Percentiles rank a stretch among this genome's conserved stretches.
Conservation (phyloP, 2,797 vertebrate genomes). For the Aplochiton taeniatus region DNA sequence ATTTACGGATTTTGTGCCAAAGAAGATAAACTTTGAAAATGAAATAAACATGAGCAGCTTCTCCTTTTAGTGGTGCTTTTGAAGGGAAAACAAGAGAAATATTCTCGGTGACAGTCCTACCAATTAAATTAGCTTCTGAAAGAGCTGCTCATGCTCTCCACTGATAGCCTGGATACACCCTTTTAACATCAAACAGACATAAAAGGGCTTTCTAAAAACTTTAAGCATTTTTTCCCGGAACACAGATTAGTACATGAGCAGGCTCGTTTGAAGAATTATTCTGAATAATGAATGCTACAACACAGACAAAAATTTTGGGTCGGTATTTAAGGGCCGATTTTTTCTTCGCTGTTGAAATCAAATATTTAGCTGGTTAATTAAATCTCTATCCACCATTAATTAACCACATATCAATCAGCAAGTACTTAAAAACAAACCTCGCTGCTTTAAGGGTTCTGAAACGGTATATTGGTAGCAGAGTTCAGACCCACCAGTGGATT, state of each 20-base stretch:
- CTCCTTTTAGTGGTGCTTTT: constrained; percentile 28
- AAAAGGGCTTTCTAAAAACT: constrained; percentile 58
- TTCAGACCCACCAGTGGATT: too few relatives aligned
- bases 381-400: too few relatives aligned
- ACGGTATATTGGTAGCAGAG: too few relatives aligned
- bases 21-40: constrained; percentile 47
- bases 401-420: too few relatives aligned
- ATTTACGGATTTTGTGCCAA: constrained; percentile 60
- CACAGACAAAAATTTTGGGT: too few relatives aligned
- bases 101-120: constrained; percentile 46
- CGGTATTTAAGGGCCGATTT: too few relatives aligned
- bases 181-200: constrained; percentile 48
- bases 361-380: too few relatives aligned
- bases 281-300: constrained; percentile 56
- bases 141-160: constrained; percentile 32
- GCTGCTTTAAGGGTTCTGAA: too few relatives aligned
- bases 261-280: constrained; percentile 44
- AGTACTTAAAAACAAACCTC: too few relatives aligned
- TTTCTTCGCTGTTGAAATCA: too few relatives aligned
- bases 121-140: constrained; percentile 61
- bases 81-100: constrained; percentile 47
- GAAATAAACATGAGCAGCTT: constrained; percentile 47
- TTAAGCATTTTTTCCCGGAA: constrained; percentile 50
- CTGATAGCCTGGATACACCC: constrained; percentile 14
- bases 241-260: constrained; percentile 40